Evolutionary conservation across 2,113 vertebrate genomes (phyloP).

Genomic region (Prunella himalayana): DNA sequence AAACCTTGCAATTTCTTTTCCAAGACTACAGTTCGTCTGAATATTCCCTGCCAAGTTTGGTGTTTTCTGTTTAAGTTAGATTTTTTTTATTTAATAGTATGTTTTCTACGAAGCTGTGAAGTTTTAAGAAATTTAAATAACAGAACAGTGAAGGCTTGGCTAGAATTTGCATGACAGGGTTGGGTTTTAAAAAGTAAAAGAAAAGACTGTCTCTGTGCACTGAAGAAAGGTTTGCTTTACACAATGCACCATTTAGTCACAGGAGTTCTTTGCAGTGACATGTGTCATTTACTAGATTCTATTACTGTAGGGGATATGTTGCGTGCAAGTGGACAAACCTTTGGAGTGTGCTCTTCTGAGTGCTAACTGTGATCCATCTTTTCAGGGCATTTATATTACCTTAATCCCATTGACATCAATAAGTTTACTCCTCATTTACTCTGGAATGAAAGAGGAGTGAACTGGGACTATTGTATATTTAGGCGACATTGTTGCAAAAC

Average conservation of each 20-base stretch:
- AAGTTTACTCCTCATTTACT: constrained; percentile 23
- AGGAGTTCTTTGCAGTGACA: neutral
- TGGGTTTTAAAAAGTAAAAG: neutral
- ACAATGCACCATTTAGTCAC: neutral
- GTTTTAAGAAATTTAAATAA: neutral
- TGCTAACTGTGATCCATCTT: neutral
- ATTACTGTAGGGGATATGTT: neutral
- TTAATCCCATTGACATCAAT: constrained; percentile 21
- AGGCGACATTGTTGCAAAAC: neutral
- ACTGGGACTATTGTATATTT: neutral
- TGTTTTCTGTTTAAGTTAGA: neutral
- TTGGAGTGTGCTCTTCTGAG: neutral
- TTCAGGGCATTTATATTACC: constrained; percentile 17
- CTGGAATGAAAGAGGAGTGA: neutral
- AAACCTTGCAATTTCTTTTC: neutral
- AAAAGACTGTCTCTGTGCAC: neutral
- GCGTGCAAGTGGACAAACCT: neutral
- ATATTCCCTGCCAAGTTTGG: neutral
- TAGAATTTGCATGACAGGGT: neutral
- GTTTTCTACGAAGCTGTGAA: neutral
- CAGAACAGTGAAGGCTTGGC: neutral
- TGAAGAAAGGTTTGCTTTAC: neutral
- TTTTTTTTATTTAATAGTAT: neutral
- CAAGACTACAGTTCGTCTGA: neutral
- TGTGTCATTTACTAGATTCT: neutral